A percentile compares a stretch with the other conserved stretches of the same genome.
These are phyloP conservation scores for Cottoperca gobio DNA, from an alignment of 2,797 vertebrate genomes.

Conservation along the genomic window DNA sequence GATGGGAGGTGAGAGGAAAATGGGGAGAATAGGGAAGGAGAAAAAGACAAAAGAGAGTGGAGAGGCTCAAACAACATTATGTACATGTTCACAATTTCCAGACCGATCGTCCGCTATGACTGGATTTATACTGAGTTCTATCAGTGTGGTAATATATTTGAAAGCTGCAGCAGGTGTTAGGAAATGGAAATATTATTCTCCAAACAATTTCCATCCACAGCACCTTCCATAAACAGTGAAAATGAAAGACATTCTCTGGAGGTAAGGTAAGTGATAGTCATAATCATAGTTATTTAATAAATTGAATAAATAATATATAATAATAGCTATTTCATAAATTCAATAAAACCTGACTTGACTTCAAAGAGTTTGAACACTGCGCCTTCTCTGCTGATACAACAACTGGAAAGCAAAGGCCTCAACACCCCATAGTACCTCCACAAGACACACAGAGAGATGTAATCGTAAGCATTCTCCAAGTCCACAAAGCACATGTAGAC, in stretches of 20 bases:
- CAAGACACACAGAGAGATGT: background rate
- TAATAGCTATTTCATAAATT: too few species aligned
- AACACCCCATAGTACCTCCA: background rate
- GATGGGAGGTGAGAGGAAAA: conserved; percentile 8
- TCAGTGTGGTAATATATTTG: background rate
- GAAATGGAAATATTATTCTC: conserved; percentile 1
- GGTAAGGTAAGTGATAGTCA: background rate
- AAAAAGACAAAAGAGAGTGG: background rate
- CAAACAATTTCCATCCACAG: background rate
- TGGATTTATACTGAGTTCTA: background rate
- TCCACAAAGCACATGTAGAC: too few species aligned
- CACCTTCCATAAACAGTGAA: background rate
- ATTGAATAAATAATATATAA: background rate
- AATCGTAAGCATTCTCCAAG: background rate
- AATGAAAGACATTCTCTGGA: too few species aligned
- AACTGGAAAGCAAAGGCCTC: background rate
- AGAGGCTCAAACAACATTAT: background rate
- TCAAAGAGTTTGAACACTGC: background rate
- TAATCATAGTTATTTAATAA: too few species aligned
- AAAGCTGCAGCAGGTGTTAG: background rate
- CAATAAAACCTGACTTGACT: background rate
- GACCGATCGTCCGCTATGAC: background rate
- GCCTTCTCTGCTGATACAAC: background rate
- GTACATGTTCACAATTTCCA: conserved; percentile 10
- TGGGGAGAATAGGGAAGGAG: background rate